Conservation (phyloP, 37 sponge, comb jelly and placozoan species). For the Ianthella basta region DNA sequence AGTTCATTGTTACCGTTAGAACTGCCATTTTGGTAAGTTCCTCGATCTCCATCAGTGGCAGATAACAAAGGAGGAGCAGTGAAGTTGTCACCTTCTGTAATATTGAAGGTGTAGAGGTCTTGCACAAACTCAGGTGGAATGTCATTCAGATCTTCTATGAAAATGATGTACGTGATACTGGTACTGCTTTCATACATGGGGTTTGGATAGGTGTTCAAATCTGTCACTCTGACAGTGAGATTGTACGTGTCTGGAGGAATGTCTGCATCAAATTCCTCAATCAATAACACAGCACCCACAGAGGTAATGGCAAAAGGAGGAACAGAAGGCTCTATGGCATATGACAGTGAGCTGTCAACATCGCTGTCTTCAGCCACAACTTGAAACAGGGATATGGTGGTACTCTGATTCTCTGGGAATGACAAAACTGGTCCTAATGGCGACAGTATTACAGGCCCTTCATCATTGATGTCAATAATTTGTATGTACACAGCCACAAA, state of each 20-base stretch:
- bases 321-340: background rate
- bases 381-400: background rate
- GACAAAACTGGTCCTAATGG: background rate
- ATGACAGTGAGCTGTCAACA: background rate
- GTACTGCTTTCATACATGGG: conserved; percentile 14
- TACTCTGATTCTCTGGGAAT: background rate
- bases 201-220: conserved; percentile 38
- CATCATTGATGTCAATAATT: conserved; percentile 60
- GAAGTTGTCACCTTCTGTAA: conserved; percentile 36
- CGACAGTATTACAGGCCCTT: conserved; percentile 51
- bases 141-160: conserved; percentile 56
- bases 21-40: conserved; percentile 35
- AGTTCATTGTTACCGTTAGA: conserved; percentile 72
- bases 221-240: conserved; percentile 43
- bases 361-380: conserved; percentile 22
- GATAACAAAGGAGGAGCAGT: conserved; percentile 25
- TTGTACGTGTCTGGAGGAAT: conserved; percentile 20
- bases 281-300: background rate
- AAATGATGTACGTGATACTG: conserved; percentile 38
- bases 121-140: conserved; percentile 36
- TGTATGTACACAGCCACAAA: conserved; percentile 38
- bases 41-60: conserved; percentile 73
- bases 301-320: background rate
- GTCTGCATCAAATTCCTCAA: conserved; percentile 52
- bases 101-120: conserved; percentile 1